Evolutionary conservation across 1,140 invertebrate species (phyloP), one percentile per base, ranked within the genome.

Genomic region (Drosophila guanche): DNA sequence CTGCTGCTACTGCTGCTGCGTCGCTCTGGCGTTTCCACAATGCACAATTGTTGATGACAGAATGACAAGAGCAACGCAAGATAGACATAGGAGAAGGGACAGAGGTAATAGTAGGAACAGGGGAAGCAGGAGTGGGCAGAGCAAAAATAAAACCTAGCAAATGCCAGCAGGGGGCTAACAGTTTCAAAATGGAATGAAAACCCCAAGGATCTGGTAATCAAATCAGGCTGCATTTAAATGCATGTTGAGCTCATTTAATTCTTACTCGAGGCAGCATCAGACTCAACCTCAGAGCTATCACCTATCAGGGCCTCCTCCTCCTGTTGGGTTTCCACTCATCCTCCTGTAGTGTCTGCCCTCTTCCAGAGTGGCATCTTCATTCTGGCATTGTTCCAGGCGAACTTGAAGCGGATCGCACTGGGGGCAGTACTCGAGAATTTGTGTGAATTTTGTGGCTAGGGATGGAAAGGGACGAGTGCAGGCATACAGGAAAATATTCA

Each of bases 181-280:
- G 16, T 23, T 40, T 23, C 6, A 4, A 46, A 29, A 40, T 16
- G 23, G 29, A 41, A 16, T 20, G 16, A 20, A 20, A 20, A 20
- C 16, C 48, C 29, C 33, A 10, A 41, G 33, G 5, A 25, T 16
- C 29, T 40, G 45, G 61, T 63, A 73, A 83, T 77, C 68, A 77
- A 81, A 83, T 83, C 61, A 78, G 55, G 37, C 46, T 57, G 73
- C 79, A 73, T 77, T 81, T 72, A 72, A 56, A 71, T 76, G 71
- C 59, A 54, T 41, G 50, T 72, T 65, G 45, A 53, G 53, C 58
- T 51, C 40, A 52, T 66, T 66, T 65, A 53, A 67, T 53, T 67
- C 46, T 5, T 5, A 54, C 48, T 29, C n/a, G 12, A 16, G 41
- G 47, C 45, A 43, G 45, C 16, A 20, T 51, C 55, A 22, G 22